Percentiles rank a stretch among this genome's conserved stretches.
These are phyloP conservation scores for Oophaga pumilio DNA, from an alignment of 2,113 vertebrate species.

Conservation along the genomic window DNA sequence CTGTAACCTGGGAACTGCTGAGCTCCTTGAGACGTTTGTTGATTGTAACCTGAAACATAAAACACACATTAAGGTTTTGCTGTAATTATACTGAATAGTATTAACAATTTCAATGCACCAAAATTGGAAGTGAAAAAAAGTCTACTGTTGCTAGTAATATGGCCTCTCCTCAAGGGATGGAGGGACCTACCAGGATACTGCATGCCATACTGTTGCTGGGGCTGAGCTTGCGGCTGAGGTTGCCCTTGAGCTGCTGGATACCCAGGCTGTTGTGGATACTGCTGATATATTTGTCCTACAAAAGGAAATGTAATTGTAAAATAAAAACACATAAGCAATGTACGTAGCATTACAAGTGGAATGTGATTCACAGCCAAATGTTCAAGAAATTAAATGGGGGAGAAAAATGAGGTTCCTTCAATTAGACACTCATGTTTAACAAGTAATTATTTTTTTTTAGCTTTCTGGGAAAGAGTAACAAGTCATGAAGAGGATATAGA, in stretches of 20 bases:
- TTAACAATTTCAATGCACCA: background rate
- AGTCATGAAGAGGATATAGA: background rate
- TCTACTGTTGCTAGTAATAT: background rate
- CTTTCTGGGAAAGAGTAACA: background rate
- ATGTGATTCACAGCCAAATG: background rate
- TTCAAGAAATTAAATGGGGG: background rate
- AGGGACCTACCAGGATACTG: slow-evolving; percentile 92
- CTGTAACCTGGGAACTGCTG: slow-evolving; percentile 92
- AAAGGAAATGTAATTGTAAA: slow-evolving; percentile 27
- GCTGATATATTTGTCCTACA: slow-evolving; percentile 93
- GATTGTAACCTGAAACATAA: slow-evolving; percentile 79
- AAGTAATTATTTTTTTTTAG: background rate
- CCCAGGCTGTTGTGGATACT: slow-evolving; percentile 88
- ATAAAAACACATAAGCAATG: background rate
- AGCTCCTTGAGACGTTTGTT: slow-evolving; percentile 83
- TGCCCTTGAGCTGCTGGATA: slow-evolving; percentile 86
- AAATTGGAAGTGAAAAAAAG: background rate
- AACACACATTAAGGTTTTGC: background rate
- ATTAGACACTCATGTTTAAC: background rate
- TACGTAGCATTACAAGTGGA: background rate
- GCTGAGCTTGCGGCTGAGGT: slow-evolving; percentile 79
- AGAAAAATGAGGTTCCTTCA: background rate
- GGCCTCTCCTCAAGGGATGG: background rate
- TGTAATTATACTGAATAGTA: background rate
- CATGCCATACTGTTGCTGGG: slow-evolving; percentile 87